A percentile compares a stretch with the other conserved stretches of the same genome.
Evolutionary conservation across 2,113 vertebrate species (phyloP).

Genomic region (Procavia capensis): DNA sequence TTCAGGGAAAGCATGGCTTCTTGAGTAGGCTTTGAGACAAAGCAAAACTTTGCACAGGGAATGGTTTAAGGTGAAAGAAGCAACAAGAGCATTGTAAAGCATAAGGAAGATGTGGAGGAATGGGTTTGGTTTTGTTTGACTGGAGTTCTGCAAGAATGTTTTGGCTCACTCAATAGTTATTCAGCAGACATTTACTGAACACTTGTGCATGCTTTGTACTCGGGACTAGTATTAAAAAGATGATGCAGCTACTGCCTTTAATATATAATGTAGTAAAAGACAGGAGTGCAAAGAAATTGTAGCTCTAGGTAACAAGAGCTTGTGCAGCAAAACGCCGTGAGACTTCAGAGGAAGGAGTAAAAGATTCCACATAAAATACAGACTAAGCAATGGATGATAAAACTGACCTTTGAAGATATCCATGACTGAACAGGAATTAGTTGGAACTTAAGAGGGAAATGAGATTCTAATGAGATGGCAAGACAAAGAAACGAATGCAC

Average conservation of each 20-base stretch:
- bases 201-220: fast-evolving
- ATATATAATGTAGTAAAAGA: not conserved
- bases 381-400: not conserved
- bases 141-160: fast-evolving
- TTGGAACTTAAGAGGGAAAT: fast-evolving
- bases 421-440: not conserved
- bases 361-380: not conserved
- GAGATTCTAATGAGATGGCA: fast-evolving
- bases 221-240: fast-evolving
- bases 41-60: no score
- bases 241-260: fast-evolving
- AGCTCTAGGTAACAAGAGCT: not conserved
- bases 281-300: fast-evolving
- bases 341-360: not conserved
- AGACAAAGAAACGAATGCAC: fast-evolving
- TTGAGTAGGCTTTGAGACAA: not conserved
- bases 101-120: not conserved
- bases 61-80: fast-evolving
- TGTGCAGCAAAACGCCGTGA: fast-evolving
- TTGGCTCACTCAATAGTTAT: fast-evolving
- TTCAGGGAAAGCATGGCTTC: not conserved
- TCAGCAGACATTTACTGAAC: fast-evolving
- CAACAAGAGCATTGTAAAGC: fast-evolving
- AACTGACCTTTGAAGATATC: not conserved
- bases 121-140: not conserved